Evolutionary conservation across 2,888 invertebrate genomes (phyloP), one percentile per base, ranked within the genome.

Genomic region (Matsumyia berberina): DNA sequence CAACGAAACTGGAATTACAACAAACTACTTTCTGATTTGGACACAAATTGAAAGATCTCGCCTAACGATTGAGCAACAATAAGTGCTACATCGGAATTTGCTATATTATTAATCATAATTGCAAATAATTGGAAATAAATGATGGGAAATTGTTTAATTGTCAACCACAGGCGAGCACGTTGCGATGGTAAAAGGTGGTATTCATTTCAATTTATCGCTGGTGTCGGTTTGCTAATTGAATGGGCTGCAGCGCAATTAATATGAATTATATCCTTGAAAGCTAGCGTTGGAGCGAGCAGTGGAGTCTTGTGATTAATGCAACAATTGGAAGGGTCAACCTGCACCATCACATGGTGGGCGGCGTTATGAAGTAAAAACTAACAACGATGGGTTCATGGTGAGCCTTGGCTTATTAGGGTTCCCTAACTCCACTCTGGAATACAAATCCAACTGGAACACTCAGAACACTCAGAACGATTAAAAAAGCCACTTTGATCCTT

Each of bases 101-200:
- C 42, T 44, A 15, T 12, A 55, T 62, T 77, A 77, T 72, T 78
- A 53, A 72, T 72, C 72, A 77, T 77, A 60, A 77, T 70, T 78
- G 55, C 35, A 33, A 57, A 78, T 15, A 49, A 44, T 37, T 44
- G 60, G 17, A 44, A 46, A 62, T 44, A 31, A 62, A 44, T 62
- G 31, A 62, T 62, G 15, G 11, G 9, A 11, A 31, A n/a, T 31
- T 62, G 44, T 31, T 33, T 44, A 17, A 17, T 15, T 62, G 44
- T 19, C 55, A 37, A 37, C 35, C 19, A 5, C 55, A 11, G n/a
- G n/a, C 12, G 5, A 5, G n/a, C 19, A 29, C 3, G 5, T 3
- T 6, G 4, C 29, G 17, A 19, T 33, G 2, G 44, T 11, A 29
- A 37, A 29, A 24, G 15, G 44, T 44, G 9, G 44, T 31, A 44